Base-by-base conservation (phyloP, 2,888 invertebrate species). In the Tachina fera region DNA sequence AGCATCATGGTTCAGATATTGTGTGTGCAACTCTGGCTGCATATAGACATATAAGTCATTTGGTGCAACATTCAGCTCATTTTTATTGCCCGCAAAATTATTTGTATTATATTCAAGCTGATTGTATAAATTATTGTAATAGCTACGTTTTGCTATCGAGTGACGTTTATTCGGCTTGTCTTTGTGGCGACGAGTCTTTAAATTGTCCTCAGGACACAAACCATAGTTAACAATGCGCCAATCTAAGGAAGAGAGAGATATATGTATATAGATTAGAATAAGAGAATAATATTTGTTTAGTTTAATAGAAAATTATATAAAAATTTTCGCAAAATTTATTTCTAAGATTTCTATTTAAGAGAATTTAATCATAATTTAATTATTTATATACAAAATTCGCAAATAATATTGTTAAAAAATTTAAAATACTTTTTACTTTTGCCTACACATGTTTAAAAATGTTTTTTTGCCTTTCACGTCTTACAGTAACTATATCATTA, bases 151-250 rank as follows among this genome's bases (percentile, higher is more conserved):
- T 88, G 76, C 53, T 31, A 80, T 51, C 3, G 45, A 53, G 63
- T 78, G 78, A 1, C 10, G 41, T 14, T 72, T 74, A 0, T 63
- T 13, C 9, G 84, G n/a, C 9, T 58, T 78, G 51, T 88, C 87
- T 85, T 68, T 72, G 1, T 10, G 16, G 10, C 76, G 31, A 8
- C 72, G 78, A 14, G 47, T 45, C 39, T 77, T 85, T 49, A 76
- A 11, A 13, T 87, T 84, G 77, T 91, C 91, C 83, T 91, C 91
- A n/a, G 89, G 90, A 49, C 91, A 91, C 9, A 91, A 82, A 0
- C 90, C 90, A 43, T 88, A 74, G 8, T 90, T 88, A 13, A 90
- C 68, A n/a, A 91, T 88, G 41, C 89, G 88, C 91, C 91, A 91
- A 61, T 89, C 91, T 91, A 78, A 39, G 11, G 39, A 9, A 41